Evolutionary conservation across 2,113 vertebrate genomes (phyloP), one percentile per base, ranked within the genome.

Genomic region (Lagenorhynchus albirostris): DNA sequence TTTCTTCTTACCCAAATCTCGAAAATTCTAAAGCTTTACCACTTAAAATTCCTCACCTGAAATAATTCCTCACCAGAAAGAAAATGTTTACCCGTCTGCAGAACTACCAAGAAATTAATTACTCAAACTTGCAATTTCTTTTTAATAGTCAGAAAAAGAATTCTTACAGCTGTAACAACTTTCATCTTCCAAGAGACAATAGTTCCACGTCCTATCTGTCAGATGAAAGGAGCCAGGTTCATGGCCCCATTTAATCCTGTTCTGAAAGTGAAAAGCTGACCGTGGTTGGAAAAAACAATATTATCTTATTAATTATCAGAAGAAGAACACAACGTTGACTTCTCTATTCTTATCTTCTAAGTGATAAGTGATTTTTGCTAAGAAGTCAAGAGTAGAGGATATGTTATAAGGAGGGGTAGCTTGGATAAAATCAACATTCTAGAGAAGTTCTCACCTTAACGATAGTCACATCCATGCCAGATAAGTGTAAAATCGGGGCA

Each of bases 401-500:
- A 12, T 14, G n/a, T 73, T 15, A 55, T 4, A 74, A 38, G 38
- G 8, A 11, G 65, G 1, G 6, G 77, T 3, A 44, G 21, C 53
- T 26, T 41, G 4, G 50, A 21, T 38, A 80, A 67, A 85, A 74
- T 50, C 41, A 53, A 73, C 8, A 23, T 25, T 82, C 6, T 6
- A 10, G 20, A 65, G 65, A 41, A 17, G 1, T 80, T 77, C 98
- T 98, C 98, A 99, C 99, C 99, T 99, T 99, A 67, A 99, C 98
- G 8, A 99, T 89, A 62, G 99, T 99, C 90, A 99, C 98, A 88
- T 99, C 99, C 97, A 99, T 98, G 81, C 99, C 99, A 98, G 99
- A 99, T 80, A 99, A 99, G 96, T 99, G 99, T 91, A 99, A 99
- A 98, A 99, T 99, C 4, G 99, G 99, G 68, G 99, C 99, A 89